phyloP scores from a whole-genome alignment of 2,888 invertebrate species.

The Acronicta leporina region DNA sequence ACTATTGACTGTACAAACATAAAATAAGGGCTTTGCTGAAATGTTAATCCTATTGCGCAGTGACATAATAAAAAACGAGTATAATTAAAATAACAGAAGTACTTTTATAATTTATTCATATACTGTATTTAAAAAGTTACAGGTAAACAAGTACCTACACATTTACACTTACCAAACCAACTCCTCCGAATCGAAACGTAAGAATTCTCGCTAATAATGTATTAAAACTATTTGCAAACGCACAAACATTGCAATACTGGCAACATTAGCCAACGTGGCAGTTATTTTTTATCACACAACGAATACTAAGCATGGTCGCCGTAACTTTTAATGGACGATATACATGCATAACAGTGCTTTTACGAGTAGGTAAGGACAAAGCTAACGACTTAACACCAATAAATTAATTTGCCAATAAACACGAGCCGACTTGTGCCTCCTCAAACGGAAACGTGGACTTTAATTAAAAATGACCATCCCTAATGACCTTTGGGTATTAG shows the following conservation, averaged over 20 bases:
- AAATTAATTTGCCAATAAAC: conserved; percentile 72
- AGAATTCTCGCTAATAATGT: conserved; percentile 30
- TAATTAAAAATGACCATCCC: conserved; percentile 62
- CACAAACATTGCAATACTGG: conserved; percentile 52
- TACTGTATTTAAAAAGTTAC: conserved; percentile 28
- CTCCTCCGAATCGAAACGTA: conserved; percentile 15
- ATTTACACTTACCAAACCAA: conserved; percentile 19
- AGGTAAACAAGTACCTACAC: conserved; percentile 27
- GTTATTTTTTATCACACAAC: conserved; percentile 68
- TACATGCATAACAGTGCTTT: conserved; percentile 64
- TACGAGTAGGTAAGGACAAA: conserved; percentile 63
- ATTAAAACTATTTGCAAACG: conserved; percentile 48
- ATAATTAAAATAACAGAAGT: conserved; percentile 9
- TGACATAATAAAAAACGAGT: conserved; percentile 6
- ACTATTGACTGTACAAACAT: conserved; percentile 3
- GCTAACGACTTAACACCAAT: conserved; percentile 67
- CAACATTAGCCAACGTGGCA: conserved; percentile 57
- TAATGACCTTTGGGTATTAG: conserved; percentile 59
- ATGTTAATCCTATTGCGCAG: not conserved
- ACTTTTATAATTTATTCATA: conserved; percentile 26
- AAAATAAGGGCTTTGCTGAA: conserved; percentile 1
- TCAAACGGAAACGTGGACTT: conserved; percentile 59
- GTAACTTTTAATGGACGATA: conserved; percentile 68
- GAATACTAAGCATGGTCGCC: conserved; percentile 66
- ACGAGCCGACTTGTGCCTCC: conserved; percentile 50